Percentiles rank a stretch among this genome's conserved stretches.
Evolutionary conservation across 2,113 vertebrate species (phyloP).

Genomic region (Dermatemys mawii): DNA sequence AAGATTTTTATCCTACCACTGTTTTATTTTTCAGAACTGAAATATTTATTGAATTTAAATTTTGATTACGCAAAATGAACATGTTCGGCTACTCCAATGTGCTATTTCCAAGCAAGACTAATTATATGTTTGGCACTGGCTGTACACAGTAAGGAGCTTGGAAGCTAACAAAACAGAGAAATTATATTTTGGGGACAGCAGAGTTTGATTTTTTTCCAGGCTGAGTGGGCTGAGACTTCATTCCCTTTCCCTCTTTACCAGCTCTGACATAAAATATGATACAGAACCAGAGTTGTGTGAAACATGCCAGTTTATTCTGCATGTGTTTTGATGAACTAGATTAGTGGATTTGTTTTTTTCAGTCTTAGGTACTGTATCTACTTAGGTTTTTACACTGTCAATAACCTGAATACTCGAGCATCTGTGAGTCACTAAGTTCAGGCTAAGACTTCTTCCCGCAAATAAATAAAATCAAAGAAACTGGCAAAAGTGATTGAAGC

Average conservation of each 20-base stretch:
- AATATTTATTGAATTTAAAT: neutral
- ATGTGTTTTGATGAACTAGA: too few species aligned
- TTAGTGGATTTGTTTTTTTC: neutral
- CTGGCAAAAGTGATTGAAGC: neutral
- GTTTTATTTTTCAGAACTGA: neutral
- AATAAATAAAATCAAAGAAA: neutral
- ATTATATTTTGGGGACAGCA: neutral
- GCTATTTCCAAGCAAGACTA: neutral
- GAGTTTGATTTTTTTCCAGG: neutral
- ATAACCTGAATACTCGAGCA: neutral
- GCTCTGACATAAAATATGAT: neutral
- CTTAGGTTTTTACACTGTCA: neutral
- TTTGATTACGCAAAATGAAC: neutral
- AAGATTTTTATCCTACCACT: neutral
- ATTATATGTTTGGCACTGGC: neutral
- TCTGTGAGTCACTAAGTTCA: neutral
- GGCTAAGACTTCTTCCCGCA: too few species aligned
- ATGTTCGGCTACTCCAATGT: neutral
- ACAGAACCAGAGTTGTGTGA: neutral
- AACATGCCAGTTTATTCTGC: neutral
- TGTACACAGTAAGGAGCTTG: neutral
- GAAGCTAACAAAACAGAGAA: neutral
- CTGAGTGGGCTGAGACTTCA: neutral
- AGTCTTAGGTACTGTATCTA: neutral
- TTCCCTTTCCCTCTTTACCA: neutral